These are phyloP conservation scores for Latheticus oryzae DNA, from an alignment of 2,888 invertebrate genomes.

Conservation along the genomic window DNA sequence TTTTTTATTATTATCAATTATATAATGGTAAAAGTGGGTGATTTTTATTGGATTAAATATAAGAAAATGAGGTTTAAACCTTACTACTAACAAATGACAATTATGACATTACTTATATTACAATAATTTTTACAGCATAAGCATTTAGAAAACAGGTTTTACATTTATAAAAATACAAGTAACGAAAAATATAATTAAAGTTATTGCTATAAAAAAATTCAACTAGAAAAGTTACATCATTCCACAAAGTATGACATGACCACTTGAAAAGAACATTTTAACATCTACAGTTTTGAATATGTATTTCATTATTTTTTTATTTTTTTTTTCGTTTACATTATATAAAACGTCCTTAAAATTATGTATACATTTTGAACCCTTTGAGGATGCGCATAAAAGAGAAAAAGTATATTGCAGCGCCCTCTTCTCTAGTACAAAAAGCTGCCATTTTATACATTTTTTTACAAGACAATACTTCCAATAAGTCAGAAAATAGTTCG, in stretches of 20 bases:
- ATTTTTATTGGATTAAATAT: conserved; percentile 29
- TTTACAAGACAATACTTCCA: background rate
- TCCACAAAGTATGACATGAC: conserved; percentile 12
- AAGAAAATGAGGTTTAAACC: conserved; percentile 46
- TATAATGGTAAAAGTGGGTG: conserved; percentile 12
- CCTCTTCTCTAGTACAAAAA: conserved; percentile 25
- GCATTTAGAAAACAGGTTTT: conserved; percentile 26
- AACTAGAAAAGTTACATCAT: conserved; percentile 27
- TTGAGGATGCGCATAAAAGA: background rate
- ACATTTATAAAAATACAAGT: conserved; percentile 43
- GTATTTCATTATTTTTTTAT: conserved; percentile 1
- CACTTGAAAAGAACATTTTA: conserved; percentile 24
- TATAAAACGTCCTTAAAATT: conserved; percentile 7
- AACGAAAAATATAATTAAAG: conserved; percentile 37
- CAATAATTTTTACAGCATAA: conserved; percentile 49
- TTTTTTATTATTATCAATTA: conserved; percentile 14
- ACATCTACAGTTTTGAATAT: conserved; percentile 7
- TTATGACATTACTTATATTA: conserved; percentile 44
- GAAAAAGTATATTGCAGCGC: too few species aligned
- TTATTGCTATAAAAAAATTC: conserved; percentile 46
- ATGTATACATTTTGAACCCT: conserved; percentile 14
- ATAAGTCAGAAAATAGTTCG: conserved; percentile 20
- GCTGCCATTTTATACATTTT: conserved; percentile 24
- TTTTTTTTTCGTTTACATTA: conserved; percentile 6
- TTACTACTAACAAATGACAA: conserved; percentile 47